phyloP scores from a whole-genome alignment of 2,888 invertebrate genomes.

The Acanthacorydalis orientalis region DNA sequence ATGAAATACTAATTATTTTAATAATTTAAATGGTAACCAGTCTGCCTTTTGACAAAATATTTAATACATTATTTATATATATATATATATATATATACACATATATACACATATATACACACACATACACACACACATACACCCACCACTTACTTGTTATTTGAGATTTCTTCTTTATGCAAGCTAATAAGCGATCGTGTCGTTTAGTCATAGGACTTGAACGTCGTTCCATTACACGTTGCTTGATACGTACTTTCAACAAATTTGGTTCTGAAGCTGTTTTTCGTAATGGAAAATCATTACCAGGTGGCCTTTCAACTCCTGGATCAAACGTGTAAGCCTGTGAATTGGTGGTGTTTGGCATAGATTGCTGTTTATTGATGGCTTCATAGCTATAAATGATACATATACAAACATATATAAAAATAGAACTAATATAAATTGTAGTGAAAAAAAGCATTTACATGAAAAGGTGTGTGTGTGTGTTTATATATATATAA shows the following conservation, averaged over 20 bases:
- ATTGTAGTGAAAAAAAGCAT: no score
- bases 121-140: no score
- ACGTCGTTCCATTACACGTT: constrained; percentile 88
- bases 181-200: constrained; percentile 58
- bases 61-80: no score
- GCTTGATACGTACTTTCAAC: constrained; percentile 82
- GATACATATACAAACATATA: neutral
- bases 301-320: constrained; percentile 35
- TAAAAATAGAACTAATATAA: no score
- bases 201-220: constrained; percentile 80
- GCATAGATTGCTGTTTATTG: constrained; percentile 4
- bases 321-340: constrained; percentile 6
- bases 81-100: no score
- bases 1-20: no score
- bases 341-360: constrained; percentile 5
- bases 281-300: constrained; percentile 86
- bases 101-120: no score
- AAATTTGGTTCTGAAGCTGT: constrained; percentile 97
- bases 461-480: no score
- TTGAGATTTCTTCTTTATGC: constrained; percentile 53
- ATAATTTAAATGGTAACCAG: no score
- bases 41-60: no score
- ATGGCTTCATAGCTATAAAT: constrained; percentile 5
- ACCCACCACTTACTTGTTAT: constrained; percentile 31
- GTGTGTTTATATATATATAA: neutral